phyloP scores from a whole-genome alignment of 2,113 vertebrate genomes.

The Pyrgilauda ruficollis region DNA sequence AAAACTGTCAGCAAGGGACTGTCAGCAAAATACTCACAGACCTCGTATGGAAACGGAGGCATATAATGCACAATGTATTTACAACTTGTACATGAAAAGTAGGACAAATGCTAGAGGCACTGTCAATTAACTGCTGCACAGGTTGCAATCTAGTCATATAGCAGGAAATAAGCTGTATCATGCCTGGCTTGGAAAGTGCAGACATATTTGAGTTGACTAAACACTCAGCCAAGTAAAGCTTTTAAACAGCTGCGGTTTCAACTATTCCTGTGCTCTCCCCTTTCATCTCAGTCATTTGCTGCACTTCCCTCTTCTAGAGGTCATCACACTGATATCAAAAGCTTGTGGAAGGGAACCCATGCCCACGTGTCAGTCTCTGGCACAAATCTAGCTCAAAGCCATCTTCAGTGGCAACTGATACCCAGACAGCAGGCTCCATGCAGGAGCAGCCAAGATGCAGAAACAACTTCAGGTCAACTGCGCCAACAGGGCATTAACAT shows the following conservation, averaged over 20 bases:
- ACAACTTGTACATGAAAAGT: not conserved
- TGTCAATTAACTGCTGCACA: not conserved
- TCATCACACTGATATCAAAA: not conserved
- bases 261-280: not conserved
- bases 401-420: not conserved
- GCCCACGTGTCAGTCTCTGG: not conserved
- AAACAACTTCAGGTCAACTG: not conserved
- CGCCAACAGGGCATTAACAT: accelerated
- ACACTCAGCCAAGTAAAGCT: not conserved
- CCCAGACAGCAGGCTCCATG: not conserved
- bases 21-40: not conserved
- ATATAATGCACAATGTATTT: not conserved
- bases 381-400: not conserved
- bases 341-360: not conserved
- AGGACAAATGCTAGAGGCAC: not conserved
- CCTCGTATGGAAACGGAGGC: not conserved
- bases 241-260: not conserved
- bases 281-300: not conserved
- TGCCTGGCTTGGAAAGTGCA: not conserved
- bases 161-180: not conserved
- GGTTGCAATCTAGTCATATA: not conserved
- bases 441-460: not conserved
- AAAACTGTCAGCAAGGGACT: not conserved
- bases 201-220: not conserved
- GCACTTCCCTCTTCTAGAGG: not conserved